phyloP scores from a whole-genome alignment of 2,797 vertebrate species.

The Hozukius guyotensis region DNA sequence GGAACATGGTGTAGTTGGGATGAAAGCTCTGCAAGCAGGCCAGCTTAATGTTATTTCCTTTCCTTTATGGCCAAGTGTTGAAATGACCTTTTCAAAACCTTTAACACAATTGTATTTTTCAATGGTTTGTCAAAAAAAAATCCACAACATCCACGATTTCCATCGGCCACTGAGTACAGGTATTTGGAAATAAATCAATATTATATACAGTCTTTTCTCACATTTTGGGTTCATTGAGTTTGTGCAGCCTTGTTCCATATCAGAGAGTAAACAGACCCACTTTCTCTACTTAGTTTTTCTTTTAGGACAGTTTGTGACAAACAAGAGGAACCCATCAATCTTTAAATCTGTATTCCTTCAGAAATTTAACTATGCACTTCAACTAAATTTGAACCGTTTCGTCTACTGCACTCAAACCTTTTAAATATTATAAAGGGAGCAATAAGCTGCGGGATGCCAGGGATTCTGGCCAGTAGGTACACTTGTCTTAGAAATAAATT shows the following conservation, averaged over 20 bases:
- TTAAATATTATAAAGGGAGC: not conserved
- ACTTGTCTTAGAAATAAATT: not conserved
- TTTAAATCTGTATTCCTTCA: not conserved
- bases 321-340: not conserved
- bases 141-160: not conserved
- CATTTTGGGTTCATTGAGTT: not conserved
- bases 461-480: not conserved
- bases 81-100: slow-evolving; percentile 25
- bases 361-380: not conserved
- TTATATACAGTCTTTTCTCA: not conserved
- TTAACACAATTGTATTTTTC: not conserved
- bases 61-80: not conserved
- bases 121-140: not conserved
- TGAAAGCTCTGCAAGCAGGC: not conserved
- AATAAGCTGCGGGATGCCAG: not conserved
- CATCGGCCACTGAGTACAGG: not conserved
- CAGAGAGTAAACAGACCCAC: not conserved
- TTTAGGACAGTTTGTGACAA: not conserved
- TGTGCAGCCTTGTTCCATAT: not conserved
- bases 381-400: not conserved
- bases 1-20: not conserved
- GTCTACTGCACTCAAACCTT: not conserved
- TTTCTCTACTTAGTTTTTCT: not conserved
- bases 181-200: not conserved
- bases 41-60: not conserved